phyloP scores from a whole-genome alignment of 2,113 vertebrate species.

The Meriones unguiculatus region DNA sequence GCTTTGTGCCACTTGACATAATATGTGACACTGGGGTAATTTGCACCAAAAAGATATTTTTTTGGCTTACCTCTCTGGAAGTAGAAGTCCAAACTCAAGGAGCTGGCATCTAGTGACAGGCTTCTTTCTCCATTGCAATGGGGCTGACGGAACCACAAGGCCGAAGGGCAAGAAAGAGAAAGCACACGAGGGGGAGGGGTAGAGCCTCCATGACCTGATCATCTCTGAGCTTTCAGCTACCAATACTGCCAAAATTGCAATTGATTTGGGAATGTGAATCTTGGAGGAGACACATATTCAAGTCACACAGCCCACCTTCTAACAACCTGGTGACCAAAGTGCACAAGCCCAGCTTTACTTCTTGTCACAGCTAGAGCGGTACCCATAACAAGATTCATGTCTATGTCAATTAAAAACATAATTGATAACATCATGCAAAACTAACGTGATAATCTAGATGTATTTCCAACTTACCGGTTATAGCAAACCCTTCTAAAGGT shows the following conservation, averaged over 20 bases:
- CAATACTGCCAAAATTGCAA: neutral
- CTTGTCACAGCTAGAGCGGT: neutral
- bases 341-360: neutral
- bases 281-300: neutral
- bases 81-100: neutral
- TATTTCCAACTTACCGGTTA: constrained; percentile 58
- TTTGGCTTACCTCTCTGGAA: neutral
- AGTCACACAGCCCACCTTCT: neutral
- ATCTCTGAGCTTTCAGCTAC: neutral
- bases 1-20: neutral
- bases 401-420: neutral
- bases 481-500: constrained; percentile 49
- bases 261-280: neutral
- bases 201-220: too few species aligned
- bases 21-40: neutral
- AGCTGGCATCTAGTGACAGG: neutral
- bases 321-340: neutral
- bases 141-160: neutral
- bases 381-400: neutral
- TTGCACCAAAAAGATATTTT: neutral
- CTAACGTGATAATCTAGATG: constrained; percentile 12
- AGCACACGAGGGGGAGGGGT: neutral
- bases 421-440: neutral
- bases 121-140: neutral
- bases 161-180: neutral